Evolutionary conservation across 2,888 invertebrate species (phyloP), one percentile per base, ranked within the genome.

Genomic region (Pemphredon lugubris): DNA sequence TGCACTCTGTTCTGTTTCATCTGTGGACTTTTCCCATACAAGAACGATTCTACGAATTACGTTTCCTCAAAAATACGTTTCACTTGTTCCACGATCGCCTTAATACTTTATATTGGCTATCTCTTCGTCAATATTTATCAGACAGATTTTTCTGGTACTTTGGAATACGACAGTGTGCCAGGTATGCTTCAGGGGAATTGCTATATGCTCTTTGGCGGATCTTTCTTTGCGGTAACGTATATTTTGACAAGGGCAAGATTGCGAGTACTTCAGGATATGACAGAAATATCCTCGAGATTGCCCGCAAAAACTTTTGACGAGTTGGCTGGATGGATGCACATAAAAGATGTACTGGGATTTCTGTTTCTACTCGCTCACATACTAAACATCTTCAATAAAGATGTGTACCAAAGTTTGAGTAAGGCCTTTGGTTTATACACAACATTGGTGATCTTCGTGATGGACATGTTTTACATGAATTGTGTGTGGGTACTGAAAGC

Each of bases 1-100:
- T 77, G 68, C 5, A 73, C 84, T 9, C 53, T 64, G 2, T 11
- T 84, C 0, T 71, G 67, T 7, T 65, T 57, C 6, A 4, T 82
- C 0, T 26, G 75, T 5, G 87, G 87, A 3, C 23, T 84, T 0
- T 78, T 86, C 2, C 83, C 87, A 0, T 87, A 76, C 55, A 77
- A 76, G 23, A 61, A 57, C 16, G 67, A 69, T 1, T 39, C 66
- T 0, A 47, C 67, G 1, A 18, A 14, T 11, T 53, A 73, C 7
- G 51, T 42, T 6, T 4, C 20, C 2, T 83, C 82, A 0, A 82
- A 44, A 37, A 26, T 7, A 0, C 61, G 58, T 0, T 73, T 69
- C 4, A n/a, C 73, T 1, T 71, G 58, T 20, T 76, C 84, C 0
- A 67, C 65, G 16, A 2, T 85, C 1, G 0, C 77, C 2, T 57